Evolutionary conservation across 2,797 vertebrate genomes (phyloP).

Genomic region (Pangasius mekongensis): DNA sequence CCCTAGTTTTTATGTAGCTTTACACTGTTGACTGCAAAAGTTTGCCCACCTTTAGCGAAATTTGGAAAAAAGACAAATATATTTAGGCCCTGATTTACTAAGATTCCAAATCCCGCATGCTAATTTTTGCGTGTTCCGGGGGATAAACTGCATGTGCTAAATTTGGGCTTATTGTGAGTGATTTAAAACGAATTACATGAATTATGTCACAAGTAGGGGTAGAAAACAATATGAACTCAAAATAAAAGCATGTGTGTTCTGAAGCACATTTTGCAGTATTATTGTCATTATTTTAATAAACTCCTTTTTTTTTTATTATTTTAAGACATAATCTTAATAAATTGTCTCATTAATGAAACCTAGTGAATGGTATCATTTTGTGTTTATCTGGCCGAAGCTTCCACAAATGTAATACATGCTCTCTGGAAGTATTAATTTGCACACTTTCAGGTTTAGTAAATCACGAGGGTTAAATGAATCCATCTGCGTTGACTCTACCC

Average conservation of each 20-base stretch:
- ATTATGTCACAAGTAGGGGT: not conserved
- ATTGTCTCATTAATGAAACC: not conserved
- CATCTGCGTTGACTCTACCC: not conserved
- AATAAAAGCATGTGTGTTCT: not conserved
- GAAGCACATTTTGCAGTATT: not conserved
- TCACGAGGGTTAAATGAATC: not conserved
- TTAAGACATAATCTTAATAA: not conserved
- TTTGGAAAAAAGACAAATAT: not conserved
- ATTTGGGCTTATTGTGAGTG: not conserved
- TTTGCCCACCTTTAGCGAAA: not conserved
- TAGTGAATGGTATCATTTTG: not conserved
- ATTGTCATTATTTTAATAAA: not conserved
- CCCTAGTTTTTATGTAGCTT: not conserved
- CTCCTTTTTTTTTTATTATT: not conserved
- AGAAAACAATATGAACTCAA: not conserved
- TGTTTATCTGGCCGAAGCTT: not conserved
- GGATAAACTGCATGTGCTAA: not conserved
- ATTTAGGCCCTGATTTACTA: not conserved
- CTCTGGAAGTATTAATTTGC: not conserved
- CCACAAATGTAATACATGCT: not conserved
- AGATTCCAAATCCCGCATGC: not conserved
- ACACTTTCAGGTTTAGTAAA: not conserved
- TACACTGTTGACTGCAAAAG: not conserved
- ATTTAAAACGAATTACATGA: not conserved
- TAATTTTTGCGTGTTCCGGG: not conserved